A percentile compares a stretch with the other conserved stretches of the same genome.
Evolutionary conservation across 2,797 vertebrate species (phyloP).

Genomic region (Tadarida brasiliensis): DNA sequence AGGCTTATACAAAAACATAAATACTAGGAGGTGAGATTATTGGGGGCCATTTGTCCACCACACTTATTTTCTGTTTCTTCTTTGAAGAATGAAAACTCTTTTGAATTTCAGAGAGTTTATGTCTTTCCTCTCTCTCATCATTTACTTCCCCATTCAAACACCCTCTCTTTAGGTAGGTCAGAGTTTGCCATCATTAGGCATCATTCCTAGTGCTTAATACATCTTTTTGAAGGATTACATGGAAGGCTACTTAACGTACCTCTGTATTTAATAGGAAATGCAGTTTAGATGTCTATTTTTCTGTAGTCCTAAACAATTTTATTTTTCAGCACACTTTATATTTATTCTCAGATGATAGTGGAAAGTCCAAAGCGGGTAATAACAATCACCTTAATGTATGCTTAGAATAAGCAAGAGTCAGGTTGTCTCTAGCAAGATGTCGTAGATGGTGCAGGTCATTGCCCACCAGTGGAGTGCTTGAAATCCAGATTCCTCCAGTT

Average conservation of each 20-base stretch:
- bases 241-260: neutral
- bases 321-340: neutral
- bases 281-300: neutral
- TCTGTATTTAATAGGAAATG: neutral
- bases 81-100: neutral
- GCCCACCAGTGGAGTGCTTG: neutral
- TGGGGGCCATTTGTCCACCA: neutral
- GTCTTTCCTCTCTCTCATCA: neutral
- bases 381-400: neutral
- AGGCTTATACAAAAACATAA: neutral
- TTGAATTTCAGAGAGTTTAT: neutral
- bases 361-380: neutral
- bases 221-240: neutral
- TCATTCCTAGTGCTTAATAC: neutral
- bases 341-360: neutral
- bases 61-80: neutral
- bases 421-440: neutral
- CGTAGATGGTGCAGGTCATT: neutral
- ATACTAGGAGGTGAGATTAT: fast-evolving
- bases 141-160: neutral
- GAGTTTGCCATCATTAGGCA: neutral
- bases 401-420: neutral
- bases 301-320: neutral
- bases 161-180: neutral
- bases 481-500: neutral